Percentiles rank a stretch among this genome's conserved stretches.
Evolutionary conservation across 2,888 invertebrate genomes (phyloP).

Genomic region (Cheilosia soror): DNA sequence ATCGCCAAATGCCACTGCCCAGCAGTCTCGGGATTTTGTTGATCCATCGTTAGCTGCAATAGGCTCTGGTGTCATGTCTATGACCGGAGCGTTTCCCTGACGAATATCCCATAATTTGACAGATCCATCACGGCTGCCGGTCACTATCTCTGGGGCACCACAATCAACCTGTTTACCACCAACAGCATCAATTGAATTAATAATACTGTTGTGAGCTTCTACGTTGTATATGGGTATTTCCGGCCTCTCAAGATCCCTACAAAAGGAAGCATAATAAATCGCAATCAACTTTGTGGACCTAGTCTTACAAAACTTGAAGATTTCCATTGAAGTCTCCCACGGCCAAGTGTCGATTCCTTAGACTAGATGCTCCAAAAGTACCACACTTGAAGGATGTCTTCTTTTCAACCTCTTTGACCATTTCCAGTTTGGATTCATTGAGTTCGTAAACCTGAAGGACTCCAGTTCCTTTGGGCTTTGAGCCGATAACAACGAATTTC

Average conservation of each 20-base stretch:
- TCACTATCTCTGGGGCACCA: conserved; percentile 97
- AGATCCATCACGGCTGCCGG: conserved; percentile 96
- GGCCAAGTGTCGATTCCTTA: conserved; percentile 92
- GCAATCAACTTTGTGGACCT: background rate
- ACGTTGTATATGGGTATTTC: conserved; percentile 90
- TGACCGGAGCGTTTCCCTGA: conserved; percentile 94
- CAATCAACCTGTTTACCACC: conserved; percentile 92
- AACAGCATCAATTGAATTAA: conserved; percentile 96
- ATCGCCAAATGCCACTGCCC: conserved; percentile 97
- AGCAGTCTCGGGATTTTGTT: conserved; percentile 90
- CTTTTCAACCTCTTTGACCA: conserved; percentile 90
- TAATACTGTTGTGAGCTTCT: conserved; percentile 90
- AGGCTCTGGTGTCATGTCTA: conserved; percentile 87
- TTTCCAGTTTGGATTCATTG: conserved; percentile 88
- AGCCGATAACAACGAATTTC: conserved; percentile 95
- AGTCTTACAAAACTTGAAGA: conserved; percentile 90
- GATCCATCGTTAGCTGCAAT: conserved; percentile 85
- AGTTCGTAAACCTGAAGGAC: conserved; percentile 92
- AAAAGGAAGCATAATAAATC: conserved; percentile 55
- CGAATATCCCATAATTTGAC: conserved; percentile 98
- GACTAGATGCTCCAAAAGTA: conserved; percentile 94
- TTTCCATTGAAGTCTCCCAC: conserved; percentile 95
- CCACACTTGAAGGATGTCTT: conserved; percentile 96
- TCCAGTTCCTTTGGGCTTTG: conserved; percentile 93
- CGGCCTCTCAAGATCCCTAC: conserved; percentile 91